phyloP scores from a whole-genome alignment of 2,797 vertebrate species.

The Helarctos malayanus region DNA sequence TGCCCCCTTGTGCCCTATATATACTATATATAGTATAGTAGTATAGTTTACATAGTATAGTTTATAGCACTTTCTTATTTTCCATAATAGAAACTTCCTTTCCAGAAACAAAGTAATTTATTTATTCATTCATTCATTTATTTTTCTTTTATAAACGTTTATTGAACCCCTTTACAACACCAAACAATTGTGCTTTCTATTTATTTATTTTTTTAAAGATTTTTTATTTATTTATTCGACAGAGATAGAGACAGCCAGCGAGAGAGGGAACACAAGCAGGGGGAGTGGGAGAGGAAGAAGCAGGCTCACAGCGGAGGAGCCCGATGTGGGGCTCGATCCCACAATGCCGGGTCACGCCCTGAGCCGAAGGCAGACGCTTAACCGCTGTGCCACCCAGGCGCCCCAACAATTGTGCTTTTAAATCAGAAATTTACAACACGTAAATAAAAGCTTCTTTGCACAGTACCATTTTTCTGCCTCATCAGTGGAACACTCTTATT shows the following conservation, averaged over 20 bases:
- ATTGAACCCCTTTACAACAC: background rate
- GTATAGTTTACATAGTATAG: background rate
- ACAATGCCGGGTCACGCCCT: no score
- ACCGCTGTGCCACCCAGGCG: no score
- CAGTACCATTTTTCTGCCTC: background rate
- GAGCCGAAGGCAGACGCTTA: no score
- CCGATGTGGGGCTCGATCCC: no score
- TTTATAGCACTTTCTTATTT: slow-evolving; percentile 12
- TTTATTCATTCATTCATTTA: background rate
- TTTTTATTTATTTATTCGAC: no score
- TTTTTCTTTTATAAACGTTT: background rate
- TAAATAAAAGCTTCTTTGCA: background rate
- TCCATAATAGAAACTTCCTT: background rate
- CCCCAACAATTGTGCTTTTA: background rate
- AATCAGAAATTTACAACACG: background rate
- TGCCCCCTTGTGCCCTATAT: background rate
- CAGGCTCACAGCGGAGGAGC: no score
- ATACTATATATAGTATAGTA: background rate
- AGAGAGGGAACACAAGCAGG: no score
- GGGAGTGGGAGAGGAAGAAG: no score
- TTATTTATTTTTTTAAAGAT: no score
- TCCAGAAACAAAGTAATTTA: slow-evolving; percentile 61
- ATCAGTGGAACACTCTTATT: background rate
- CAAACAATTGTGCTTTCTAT: background rate
- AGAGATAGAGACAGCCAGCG: no score